These are phyloP conservation scores for Mesorhabditis sp. DNA, from an alignment of 2,888 invertebrate genomes.

Conservation along the genomic window DNA sequence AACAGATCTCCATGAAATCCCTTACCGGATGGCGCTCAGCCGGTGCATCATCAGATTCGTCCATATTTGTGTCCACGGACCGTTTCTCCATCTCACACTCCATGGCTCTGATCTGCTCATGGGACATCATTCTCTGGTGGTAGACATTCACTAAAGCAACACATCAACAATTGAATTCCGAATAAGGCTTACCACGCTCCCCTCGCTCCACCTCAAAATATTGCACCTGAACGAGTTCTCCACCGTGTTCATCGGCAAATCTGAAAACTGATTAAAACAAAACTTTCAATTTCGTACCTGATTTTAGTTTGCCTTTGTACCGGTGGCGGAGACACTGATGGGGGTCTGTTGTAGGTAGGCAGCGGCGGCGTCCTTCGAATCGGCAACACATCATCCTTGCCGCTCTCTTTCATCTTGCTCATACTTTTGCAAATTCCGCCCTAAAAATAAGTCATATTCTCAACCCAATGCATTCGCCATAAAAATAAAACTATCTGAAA, in stretches of 20 bases:
- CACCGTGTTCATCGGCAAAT: conserved; percentile 3
- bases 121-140: not conserved
- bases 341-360: not conserved
- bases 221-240: not conserved
- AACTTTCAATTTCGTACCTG: not conserved
- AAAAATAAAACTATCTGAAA: not conserved
- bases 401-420: not conserved
- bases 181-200: not conserved
- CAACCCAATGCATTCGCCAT: not conserved
- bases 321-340: not conserved
- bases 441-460: not conserved
- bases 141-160: not conserved
- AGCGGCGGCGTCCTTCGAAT: no score
- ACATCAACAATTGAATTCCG: not conserved
- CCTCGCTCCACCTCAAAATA: conserved; percentile 5
- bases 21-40: no score
- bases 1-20: no score
- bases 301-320: not conserved
- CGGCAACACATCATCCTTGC: no score
- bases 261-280: conserved; percentile 1
- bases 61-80: not conserved
- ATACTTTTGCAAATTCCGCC: not conserved
- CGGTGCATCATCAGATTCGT: no score
- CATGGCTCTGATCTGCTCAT: conserved; percentile 2
- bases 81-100: not conserved